These are phyloP conservation scores for Coluber constrictor DNA, from an alignment of 2,797 vertebrate genomes.

Conservation along the genomic window DNA sequence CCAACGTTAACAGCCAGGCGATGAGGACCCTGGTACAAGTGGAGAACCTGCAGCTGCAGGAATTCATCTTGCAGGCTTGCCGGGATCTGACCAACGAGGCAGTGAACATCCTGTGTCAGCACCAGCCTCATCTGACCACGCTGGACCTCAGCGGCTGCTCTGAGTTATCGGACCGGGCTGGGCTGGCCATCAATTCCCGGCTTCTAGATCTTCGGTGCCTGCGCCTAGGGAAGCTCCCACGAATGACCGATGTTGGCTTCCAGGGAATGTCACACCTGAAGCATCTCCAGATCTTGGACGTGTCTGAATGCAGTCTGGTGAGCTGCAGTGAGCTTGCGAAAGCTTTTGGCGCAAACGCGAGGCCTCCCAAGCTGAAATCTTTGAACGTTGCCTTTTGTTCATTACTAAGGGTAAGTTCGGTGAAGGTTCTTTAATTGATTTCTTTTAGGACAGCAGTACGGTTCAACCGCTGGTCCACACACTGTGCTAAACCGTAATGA, in stretches of 20 bases:
- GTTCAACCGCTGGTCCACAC: background rate
- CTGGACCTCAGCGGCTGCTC: conserved; percentile 81
- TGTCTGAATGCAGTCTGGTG: conserved; percentile 79
- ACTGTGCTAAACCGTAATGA: background rate
- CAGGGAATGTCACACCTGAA: conserved; percentile 66
- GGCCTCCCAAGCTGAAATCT: conserved; percentile 63
- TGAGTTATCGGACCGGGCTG: conserved; percentile 74
- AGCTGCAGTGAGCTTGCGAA: conserved; percentile 74
- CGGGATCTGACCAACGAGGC: conserved; percentile 81
- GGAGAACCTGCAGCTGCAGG: conserved; percentile 69
- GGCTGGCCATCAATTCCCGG: conserved; percentile 64
- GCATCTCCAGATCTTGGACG: conserved; percentile 71
- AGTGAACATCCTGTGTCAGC: conserved; percentile 70
- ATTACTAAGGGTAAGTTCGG: conserved; percentile 73
- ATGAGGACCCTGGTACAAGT: conserved; percentile 74
- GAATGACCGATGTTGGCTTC: conserved; percentile 76
- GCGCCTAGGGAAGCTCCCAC: conserved; percentile 71
- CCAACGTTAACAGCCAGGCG: conserved; percentile 75
- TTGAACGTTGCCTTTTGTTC: conserved; percentile 80
- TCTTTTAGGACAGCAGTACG: background rate
- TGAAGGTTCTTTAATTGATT: background rate
- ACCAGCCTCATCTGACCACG: conserved; percentile 71
- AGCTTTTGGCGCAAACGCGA: conserved; percentile 49
- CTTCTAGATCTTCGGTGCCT: conserved; percentile 70
- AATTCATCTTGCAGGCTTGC: conserved; percentile 76